Base-by-base conservation (phyloP, 2,113 vertebrate species). In the Gymnarchus niloticus region DNA sequence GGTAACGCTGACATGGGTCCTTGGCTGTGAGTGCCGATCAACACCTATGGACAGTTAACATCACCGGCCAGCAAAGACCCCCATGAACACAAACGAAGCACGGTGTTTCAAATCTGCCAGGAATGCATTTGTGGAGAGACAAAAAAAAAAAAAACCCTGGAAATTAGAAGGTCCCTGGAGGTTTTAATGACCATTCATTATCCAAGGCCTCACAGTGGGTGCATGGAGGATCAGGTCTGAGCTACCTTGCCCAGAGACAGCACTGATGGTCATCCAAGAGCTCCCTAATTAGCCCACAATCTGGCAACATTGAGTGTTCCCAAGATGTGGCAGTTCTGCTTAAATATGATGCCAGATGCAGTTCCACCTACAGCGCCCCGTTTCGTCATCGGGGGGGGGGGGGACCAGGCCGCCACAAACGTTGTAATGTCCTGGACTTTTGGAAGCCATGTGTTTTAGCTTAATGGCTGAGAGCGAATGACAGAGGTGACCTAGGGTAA, bases 261-360 rank as follows among this genome's bases (percentile, higher is more conserved):
- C 93, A 93, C 94, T 95, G 94, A 94, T 94, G 94, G 93, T 94
- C 94, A 95, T 95, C 93, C 94, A 95, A 95, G 92, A 94, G 91
- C 92, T 94, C 93, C 92, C 92, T 95, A 95, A 95, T 95, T 94
- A 94, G 93, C 93, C 90, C 87, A 91, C 93, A 94, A 94, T 95
- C 94, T 95, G 94, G 94, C 94, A 94, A 92, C 89, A 59, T 92
- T 91, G 92, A 90, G 88, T 92, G 93, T 93, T 93, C 90, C 92
- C 85, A 92, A 93, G 92, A 94, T 92, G 93, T 93, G 93, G 92
- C 93, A 93, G 92, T 90, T 90, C 92, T 90, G 93, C 91, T 93
- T 92, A 92, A 93, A 93, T 92, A 92, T 91, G 89, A 92, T 91
- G 93, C 94, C 94, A 94, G 94, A 93, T 94, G 93, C 92, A 93